Percentiles rank a stretch among this genome's conserved stretches.
These are phyloP conservation scores for Heliocidaris erythrogramma DNA, from an alignment of 35 echinoderm and acorn worm genomes.

Conservation along the genomic window DNA sequence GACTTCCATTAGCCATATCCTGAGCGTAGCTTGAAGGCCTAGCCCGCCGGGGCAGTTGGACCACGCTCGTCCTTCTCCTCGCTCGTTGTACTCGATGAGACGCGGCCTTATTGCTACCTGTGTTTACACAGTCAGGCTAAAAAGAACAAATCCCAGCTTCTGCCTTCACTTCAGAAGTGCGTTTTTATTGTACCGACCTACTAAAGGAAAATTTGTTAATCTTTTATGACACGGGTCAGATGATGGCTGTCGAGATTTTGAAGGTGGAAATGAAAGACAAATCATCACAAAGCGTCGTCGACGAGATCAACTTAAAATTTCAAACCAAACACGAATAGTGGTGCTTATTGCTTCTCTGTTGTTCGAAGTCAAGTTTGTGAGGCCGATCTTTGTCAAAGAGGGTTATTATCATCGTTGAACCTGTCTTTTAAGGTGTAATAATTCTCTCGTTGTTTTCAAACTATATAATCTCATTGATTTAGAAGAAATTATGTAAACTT, in stretches of 20 bases:
- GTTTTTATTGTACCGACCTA: background rate
- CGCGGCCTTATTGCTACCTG: background rate
- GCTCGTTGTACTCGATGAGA: background rate
- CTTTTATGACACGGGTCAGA: constrained; percentile 1
- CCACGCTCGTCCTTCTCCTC: constrained; percentile 17
- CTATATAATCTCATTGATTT: too few relatives aligned
- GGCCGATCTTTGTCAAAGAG: background rate
- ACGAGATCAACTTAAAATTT: background rate
- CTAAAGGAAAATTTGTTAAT: background rate
- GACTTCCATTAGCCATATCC: constrained; percentile 1
- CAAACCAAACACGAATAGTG: too few relatives aligned
- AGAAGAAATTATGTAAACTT: too few relatives aligned
- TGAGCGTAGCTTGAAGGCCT: constrained; percentile 23
- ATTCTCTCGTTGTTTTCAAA: too few relatives aligned
- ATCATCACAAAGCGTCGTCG: background rate
- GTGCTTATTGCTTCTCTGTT: background rate
- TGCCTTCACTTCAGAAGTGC: background rate
- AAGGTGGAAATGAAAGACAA: background rate
- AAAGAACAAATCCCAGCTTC: constrained; percentile 11
- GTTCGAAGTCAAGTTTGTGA: background rate
- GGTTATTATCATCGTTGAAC: background rate
- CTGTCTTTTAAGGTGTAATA: background rate
- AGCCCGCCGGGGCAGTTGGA: background rate
- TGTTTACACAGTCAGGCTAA: constrained; percentile 17
- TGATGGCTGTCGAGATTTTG: background rate